Percentiles rank a stretch among this genome's conserved stretches.
phyloP scores from a whole-genome alignment of 2,888 invertebrate species.

The Colostygia pectinataria region DNA sequence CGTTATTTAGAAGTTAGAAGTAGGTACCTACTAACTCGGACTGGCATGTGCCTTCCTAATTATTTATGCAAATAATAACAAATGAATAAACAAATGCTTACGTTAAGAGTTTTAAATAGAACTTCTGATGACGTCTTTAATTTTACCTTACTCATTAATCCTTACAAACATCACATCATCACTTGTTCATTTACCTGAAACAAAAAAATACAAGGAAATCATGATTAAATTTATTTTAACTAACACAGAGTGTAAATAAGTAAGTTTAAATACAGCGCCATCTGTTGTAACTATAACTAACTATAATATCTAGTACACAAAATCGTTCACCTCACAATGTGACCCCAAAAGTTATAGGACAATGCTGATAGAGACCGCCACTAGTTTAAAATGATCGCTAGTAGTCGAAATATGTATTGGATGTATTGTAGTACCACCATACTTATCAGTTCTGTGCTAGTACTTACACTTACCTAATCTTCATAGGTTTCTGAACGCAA shows the following conservation, averaged over 20 bases:
- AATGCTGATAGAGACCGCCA: constrained; percentile 39
- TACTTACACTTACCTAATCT: no score
- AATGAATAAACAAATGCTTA: no score
- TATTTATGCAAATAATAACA: no score
- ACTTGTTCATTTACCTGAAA: constrained; percentile 41
- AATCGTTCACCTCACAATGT: constrained; percentile 1
- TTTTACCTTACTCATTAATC: neutral
- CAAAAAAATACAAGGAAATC: constrained; percentile 10
- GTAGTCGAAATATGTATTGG: no score
- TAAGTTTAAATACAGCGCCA: constrained; percentile 35
- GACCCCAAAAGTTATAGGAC: constrained; percentile 11
- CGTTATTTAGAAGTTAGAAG: no score
- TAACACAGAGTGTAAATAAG: neutral
- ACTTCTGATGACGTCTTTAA: no score
- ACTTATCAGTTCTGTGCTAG: no score
- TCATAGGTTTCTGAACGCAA: no score
- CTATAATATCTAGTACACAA: constrained; percentile 25
- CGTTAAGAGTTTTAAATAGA: no score
- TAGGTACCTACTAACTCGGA: no score
- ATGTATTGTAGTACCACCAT: no score
- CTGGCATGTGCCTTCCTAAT: no score
- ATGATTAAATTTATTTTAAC: neutral
- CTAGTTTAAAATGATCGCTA: constrained; percentile 22
- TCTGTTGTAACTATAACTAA: constrained; percentile 36
- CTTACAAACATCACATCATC: neutral